These are phyloP conservation scores for Labroides dimidiatus DNA, from an alignment of 2,797 vertebrate species.

Conservation along the genomic window DNA sequence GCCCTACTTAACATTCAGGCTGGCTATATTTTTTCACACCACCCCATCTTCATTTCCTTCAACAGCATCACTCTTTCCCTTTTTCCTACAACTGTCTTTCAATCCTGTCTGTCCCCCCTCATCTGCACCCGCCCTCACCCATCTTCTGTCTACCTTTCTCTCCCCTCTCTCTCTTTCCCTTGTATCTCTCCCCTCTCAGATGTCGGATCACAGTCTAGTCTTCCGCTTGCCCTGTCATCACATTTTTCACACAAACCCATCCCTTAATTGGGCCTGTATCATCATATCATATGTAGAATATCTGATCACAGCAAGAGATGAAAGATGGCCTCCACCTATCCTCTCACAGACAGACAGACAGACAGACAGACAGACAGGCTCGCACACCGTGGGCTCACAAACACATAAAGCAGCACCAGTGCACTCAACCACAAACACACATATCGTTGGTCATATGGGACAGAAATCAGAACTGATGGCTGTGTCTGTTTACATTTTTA, in stretches of 20 bases:
- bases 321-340: conserved; percentile 78
- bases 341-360: conserved; percentile 53
- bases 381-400: conserved; percentile 12
- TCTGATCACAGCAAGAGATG: conserved; percentile 75
- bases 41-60: conserved; percentile 73
- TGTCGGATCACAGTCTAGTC: conserved; percentile 81
- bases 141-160: conserved; percentile 31
- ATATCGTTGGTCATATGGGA: conserved; percentile 64
- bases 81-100: conserved; percentile 53
- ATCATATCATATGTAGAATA: conserved; percentile 82
- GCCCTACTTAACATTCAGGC: conserved; percentile 58
- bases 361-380: conserved; percentile 30
- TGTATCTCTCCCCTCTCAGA: conserved; percentile 73
- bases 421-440: conserved; percentile 16
- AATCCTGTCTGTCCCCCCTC: conserved; percentile 28
- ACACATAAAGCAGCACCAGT: conserved; percentile 38
- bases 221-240: conserved; percentile 81
- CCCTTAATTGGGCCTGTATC: conserved; percentile 84
- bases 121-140: conserved; percentile 32
- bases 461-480: conserved; percentile 66
- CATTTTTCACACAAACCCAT: conserved; percentile 80
- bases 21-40: conserved; percentile 56
- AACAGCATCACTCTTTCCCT: conserved; percentile 65
- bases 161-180: conserved; percentile 32
- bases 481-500: conserved; percentile 72